Evolutionary conservation across 2,797 vertebrate species (phyloP).

Genomic region (Acestrorhynchus altus): DNA sequence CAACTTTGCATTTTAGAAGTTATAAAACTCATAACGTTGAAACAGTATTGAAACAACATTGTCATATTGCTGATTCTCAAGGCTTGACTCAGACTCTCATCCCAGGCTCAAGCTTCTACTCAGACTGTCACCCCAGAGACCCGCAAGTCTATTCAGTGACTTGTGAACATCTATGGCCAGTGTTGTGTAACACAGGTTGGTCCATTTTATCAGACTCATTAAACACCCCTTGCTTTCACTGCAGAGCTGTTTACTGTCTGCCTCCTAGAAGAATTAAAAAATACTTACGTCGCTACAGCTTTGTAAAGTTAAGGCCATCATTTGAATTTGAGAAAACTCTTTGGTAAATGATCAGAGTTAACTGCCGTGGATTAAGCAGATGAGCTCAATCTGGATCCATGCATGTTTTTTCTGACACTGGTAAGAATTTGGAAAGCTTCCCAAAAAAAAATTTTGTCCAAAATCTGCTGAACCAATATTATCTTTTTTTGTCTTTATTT

Average conservation of each 20-base stretch:
- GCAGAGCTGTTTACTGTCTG: background rate
- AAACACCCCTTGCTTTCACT: background rate
- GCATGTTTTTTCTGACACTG: background rate
- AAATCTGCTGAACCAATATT: background rate
- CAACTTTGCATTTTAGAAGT: no score
- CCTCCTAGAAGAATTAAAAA: background rate
- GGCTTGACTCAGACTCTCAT: no score
- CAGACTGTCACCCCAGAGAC: no score
- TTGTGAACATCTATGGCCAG: no score
- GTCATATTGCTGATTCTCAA: no score
- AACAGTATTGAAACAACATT: no score
- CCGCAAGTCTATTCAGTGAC: no score
- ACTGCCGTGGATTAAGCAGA: background rate
- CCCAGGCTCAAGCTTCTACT: no score
- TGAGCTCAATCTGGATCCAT: background rate
- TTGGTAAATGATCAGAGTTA: background rate
- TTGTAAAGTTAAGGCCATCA: background rate
- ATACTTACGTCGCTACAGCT: background rate
- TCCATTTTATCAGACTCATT: background rate
- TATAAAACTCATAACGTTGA: no score
- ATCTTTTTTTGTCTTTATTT: slow-evolving; percentile 3
- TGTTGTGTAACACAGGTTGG: no score
- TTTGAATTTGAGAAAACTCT: background rate
- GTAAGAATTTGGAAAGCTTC: background rate
- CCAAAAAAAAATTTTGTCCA: background rate